Base-by-base conservation (phyloP, 2,113 vertebrate species). In the Pseudonaja textilis region DNA sequence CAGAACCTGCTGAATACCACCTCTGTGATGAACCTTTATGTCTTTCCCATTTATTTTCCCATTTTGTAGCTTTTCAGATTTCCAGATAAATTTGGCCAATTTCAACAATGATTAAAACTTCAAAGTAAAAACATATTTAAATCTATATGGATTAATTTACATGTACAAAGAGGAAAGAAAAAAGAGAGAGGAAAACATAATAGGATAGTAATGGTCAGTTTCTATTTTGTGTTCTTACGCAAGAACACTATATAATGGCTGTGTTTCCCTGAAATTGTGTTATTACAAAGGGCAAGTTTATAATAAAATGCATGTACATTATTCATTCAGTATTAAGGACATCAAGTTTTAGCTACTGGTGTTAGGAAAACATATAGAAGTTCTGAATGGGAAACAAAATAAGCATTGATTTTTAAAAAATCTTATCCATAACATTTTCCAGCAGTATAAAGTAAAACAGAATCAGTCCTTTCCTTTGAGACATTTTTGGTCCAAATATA, bases 381-480 rank as follows among this genome's bases (percentile, higher is more conserved):
- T 52, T 74, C 29, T 26, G 3, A 47, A 87, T 1, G 16, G 14
- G 29, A 34, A 22, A 16, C 25, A 42, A 57, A 89, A 64, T 42
- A 64, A 69, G 1, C 34, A 39, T 50, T 87, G 34, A 5, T n/a
- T 88, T 74, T 52, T 0, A 64, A 64, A 61, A 29, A 61, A 69
- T 61, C 52, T 5, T 92, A 88, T 52, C 59, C 20, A 23, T 74
- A 74, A 61, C 47, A 29, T 87, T 55, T 55, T 29, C 5, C 74
- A 54, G 6, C 61, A 45, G 29, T 50, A 52, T 64, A 42, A 92
- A 92, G 59, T 74, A 50, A 92, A 88, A 69, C 22, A 92, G 34
- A 54, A 25, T 54, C n/a, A n/a, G 42, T 92, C 47, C 14, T 74
- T 92, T 52, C 47, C 87, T 92, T 56, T 89, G 61, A 92, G 91